These are phyloP conservation scores for Pandemis heparana DNA, from an alignment of 2,888 invertebrate genomes.

Conservation along the genomic window DNA sequence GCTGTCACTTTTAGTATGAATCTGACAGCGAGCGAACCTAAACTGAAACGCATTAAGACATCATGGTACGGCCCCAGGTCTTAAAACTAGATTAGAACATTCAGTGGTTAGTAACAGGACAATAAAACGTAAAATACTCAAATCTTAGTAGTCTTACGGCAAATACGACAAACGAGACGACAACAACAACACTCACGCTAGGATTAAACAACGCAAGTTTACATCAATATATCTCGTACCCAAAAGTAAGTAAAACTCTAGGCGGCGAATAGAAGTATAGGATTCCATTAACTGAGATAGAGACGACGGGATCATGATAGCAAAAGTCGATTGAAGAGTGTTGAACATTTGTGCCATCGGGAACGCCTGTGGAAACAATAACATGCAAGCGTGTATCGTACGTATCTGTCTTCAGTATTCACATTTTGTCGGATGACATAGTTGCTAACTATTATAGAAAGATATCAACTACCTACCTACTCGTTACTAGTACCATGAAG, in stretches of 20 bases:
- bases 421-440: background rate
- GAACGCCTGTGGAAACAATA: constrained; percentile 85
- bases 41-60: too few species aligned
- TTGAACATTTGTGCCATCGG: constrained; percentile 91
- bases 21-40: too few species aligned
- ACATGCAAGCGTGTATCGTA: constrained; percentile 28
- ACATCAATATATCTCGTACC: constrained; percentile 75
- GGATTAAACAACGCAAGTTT: background rate
- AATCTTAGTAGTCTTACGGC: background rate
- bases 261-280: constrained; percentile 83
- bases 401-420: constrained; percentile 4
- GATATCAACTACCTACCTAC: background rate
- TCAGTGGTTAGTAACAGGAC: background rate
- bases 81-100: background rate
- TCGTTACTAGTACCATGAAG: background rate
- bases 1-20: too few species aligned
- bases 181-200: constrained; percentile 4
- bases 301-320: constrained; percentile 83
- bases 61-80: too few species aligned
- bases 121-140: background rate
- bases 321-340: constrained; percentile 87
- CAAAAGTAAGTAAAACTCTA: constrained; percentile 83
- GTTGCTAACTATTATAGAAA: background rate
- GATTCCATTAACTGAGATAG: constrained; percentile 85
- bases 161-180: background rate